These are phyloP conservation scores for Sturmia bella DNA, from an alignment of 2,888 invertebrate genomes.

Conservation along the genomic window DNA sequence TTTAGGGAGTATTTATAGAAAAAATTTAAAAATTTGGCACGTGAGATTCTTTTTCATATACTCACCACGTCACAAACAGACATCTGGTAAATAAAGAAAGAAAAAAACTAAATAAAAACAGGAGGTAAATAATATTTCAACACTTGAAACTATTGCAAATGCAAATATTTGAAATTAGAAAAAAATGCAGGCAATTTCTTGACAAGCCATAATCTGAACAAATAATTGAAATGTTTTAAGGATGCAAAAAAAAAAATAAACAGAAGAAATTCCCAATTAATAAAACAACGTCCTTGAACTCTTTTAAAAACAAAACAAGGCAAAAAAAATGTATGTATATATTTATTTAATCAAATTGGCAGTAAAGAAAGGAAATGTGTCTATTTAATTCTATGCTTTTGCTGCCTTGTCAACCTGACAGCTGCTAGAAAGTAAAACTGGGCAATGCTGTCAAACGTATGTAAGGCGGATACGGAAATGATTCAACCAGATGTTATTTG, in stretches of 20 bases:
- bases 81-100: constrained; percentile 11
- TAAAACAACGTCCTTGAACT: constrained; percentile 61
- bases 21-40: constrained; percentile 35
- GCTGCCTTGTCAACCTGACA: constrained; percentile 18
- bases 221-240: constrained; percentile 33
- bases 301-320: background rate
- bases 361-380: constrained; percentile 49
- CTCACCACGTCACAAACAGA: background rate
- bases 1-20: constrained; percentile 27
- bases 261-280: constrained; percentile 55
- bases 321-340: constrained; percentile 1
- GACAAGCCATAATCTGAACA: constrained; percentile 2
- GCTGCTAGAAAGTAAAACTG: constrained; percentile 25
- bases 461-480: constrained; percentile 49
- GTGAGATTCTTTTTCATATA: constrained; percentile 41
- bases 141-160: constrained; percentile 37
- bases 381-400: background rate
- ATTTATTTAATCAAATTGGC: constrained; percentile 27
- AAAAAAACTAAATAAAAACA: background rate
- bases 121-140: constrained; percentile 38
- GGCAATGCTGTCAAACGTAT: background rate
- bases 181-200: constrained; percentile 8
- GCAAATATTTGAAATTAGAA: constrained; percentile 24
- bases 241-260: constrained; percentile 17
- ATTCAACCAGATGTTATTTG: background rate